Conservation (phyloP, 2,113 vertebrate genomes). For the Chloropsis hardwickii region DNA sequence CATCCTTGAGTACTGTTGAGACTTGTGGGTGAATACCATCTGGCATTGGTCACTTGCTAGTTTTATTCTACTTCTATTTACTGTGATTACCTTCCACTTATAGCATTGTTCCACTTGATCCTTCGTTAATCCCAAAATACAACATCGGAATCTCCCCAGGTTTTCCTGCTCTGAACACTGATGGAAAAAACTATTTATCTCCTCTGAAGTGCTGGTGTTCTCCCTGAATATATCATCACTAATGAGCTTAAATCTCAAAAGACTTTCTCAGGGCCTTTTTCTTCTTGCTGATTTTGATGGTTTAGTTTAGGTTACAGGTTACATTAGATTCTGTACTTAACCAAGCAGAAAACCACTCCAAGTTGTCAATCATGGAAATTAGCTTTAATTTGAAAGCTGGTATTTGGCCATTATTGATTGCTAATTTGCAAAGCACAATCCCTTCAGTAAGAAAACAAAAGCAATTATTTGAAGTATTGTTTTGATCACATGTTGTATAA, state of each 20-base stretch:
- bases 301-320: background rate
- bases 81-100: accelerated
- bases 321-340: background rate
- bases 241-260: background rate
- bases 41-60: background rate
- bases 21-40: background rate
- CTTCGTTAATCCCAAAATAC: background rate
- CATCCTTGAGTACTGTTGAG: background rate
- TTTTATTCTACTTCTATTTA: background rate
- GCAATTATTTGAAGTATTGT: background rate
- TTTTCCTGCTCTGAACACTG: background rate
- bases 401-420: background rate
- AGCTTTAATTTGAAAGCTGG: background rate
- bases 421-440: background rate
- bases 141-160: background rate
- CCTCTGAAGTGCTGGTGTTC: background rate
- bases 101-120: background rate
- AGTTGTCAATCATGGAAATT: background rate
- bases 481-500: background rate
- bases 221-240: background rate
- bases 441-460: background rate
- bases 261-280: background rate
- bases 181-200: background rate
- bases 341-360: background rate
- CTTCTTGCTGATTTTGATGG: background rate